Conservation (phyloP, 2,797 vertebrate genomes). For the Pseudochromis fuscus region DNA sequence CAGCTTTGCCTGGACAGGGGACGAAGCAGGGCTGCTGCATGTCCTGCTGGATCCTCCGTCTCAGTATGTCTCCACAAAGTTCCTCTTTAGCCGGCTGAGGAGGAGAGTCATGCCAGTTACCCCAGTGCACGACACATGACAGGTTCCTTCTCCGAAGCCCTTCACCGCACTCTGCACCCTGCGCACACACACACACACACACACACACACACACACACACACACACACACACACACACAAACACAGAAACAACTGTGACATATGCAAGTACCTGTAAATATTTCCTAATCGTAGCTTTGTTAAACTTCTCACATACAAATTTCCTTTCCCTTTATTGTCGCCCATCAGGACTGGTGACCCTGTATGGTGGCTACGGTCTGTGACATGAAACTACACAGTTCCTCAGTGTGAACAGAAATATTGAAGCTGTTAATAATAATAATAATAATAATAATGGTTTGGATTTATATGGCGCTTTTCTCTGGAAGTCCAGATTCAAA, state of each 20-base stretch:
- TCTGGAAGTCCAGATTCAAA: too few species aligned
- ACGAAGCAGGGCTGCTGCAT: conserved; percentile 90
- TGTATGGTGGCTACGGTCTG: not conserved
- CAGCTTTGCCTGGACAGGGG: conserved; percentile 90
- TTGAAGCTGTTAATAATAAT: too few species aligned
- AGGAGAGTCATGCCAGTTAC: conserved; percentile 73
- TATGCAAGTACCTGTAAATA: not conserved
- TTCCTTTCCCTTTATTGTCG: not conserved
- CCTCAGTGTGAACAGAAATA: not conserved
- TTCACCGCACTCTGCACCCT: conserved; percentile 95
- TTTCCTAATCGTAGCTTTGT: not conserved
- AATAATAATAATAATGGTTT: too few species aligned
- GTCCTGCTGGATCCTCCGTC: conserved; percentile 78
- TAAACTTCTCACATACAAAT: too few species aligned
- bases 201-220: conserved; percentile 3
- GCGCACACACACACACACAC: conserved; percentile 4
- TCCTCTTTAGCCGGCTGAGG: conserved; percentile 76
- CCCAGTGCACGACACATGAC: conserved; percentile 89
- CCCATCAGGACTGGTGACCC: not conserved
- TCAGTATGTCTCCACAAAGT: conserved; percentile 86
- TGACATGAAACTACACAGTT: not conserved
- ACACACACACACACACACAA: too few species aligned
- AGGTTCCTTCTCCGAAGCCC: conserved; percentile 89
- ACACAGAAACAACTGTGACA: not conserved
- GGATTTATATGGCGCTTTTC: too few species aligned